These are phyloP conservation scores for Cyrtonyx montezumae DNA, from an alignment of 2,113 vertebrate species.

Conservation along the genomic window DNA sequence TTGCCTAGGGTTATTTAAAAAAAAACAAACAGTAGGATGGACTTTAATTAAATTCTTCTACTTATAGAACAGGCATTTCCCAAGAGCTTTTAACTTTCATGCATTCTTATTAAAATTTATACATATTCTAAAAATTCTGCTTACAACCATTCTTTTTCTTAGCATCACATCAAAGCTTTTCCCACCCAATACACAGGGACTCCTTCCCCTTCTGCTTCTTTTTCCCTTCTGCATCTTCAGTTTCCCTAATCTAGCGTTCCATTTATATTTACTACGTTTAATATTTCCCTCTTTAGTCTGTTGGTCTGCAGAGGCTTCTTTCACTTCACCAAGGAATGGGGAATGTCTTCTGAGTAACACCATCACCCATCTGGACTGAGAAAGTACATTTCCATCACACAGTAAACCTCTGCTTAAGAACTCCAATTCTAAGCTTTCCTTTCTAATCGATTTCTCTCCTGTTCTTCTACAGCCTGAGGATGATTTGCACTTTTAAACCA, in stretches of 20 bases:
- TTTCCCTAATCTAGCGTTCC: not conserved
- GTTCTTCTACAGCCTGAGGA: not conserved
- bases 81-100: not conserved
- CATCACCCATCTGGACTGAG: not conserved
- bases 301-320: not conserved
- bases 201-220: not conserved
- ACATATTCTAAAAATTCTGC: not conserved
- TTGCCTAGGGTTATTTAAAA: not conserved
- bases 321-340: not conserved
- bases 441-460: not conserved
- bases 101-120: not conserved
- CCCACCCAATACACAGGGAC: not conserved
- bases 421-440: not conserved
- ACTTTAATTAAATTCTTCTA: constrained; percentile 41
- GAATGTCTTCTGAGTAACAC: not conserved
- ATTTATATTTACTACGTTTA: not conserved
- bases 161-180: not conserved
- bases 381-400: not conserved
- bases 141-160: not conserved
- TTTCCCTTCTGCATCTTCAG: not conserved
- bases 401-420: not conserved
- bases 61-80: not conserved
- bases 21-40: not conserved
- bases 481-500: not conserved
- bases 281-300: not conserved